Conservation (phyloP, 2,888 invertebrate species). For the Eurois occulta region DNA sequence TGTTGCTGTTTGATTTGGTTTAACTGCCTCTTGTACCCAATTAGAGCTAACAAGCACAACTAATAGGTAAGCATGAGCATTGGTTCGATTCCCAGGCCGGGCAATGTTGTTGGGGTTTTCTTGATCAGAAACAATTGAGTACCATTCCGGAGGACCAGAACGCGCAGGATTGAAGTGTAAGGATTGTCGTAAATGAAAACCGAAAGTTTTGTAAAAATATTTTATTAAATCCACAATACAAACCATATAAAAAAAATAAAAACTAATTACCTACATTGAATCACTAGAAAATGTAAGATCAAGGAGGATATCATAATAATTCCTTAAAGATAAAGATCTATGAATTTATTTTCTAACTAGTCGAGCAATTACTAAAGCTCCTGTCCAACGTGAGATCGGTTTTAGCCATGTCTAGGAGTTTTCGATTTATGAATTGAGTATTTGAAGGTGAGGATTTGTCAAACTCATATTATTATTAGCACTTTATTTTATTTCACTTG, state of each 20-base stretch:
- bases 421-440: neutral
- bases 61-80: too few relatives aligned
- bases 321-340: neutral
- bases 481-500: too few relatives aligned
- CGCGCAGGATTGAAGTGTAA: neutral
- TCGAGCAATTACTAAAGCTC: neutral
- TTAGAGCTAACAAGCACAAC: too few relatives aligned
- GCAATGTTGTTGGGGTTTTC: neutral
- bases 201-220: constrained; percentile 16
- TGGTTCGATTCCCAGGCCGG: too few relatives aligned
- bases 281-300: constrained; percentile 36
- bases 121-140: neutral
- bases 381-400: neutral
- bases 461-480: too few relatives aligned
- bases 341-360: neutral
- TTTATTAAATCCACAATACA: constrained; percentile 32
- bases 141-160: neutral
- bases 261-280: neutral
- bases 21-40: too few relatives aligned
- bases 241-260: constrained; percentile 2
- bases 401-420: neutral
- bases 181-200: constrained; percentile 12
- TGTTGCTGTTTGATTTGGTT: too few relatives aligned
- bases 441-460: too few relatives aligned
- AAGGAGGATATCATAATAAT: neutral